Evolutionary conservation across 1,140 invertebrate genomes (phyloP), one percentile per base, ranked within the genome.

Genomic region (Tyrophagus putrescentiae): DNA sequence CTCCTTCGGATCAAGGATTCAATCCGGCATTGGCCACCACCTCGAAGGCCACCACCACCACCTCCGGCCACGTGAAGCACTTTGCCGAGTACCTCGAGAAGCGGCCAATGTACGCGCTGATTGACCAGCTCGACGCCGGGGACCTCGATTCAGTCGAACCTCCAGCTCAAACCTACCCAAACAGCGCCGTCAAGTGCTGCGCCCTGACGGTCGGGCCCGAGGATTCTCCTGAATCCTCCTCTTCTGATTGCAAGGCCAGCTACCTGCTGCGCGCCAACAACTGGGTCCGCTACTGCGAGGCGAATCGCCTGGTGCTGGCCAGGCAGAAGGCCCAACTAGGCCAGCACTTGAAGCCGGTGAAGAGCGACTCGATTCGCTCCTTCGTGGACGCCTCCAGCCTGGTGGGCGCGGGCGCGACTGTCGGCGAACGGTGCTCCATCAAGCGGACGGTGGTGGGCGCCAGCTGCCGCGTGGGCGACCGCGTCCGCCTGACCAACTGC

Each of bases 391-490:
- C 84, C 70, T n/a, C n/a, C n/a, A n/a, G n/a, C n/a, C 75, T 82
- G 60, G 77, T 92, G n/a, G 85, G 81, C 59, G 81, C 86, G 63
- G 78, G 80, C 65, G 78, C 78, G 36, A 72, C 76, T 18, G 72
- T 93, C 16, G 80, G 79, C 64, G 85, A 89, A 65, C 89, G 87
- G 71, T 87, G 84, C 1, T 86, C 84, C 1, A 77, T 93, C 28
- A 88, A 84, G 72, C 76, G 76, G 41, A 80, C 79, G 63, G 79
- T 83, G 44, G 80, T 94, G 69, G 87, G 87, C 7, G 68, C 77
- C 13, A 81, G 84, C 69, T 83, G 82, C 68, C 74, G 73, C 53
- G 76, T 95, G 41, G 79, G 81, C 64, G 78, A 83, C 27, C 88
- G 87, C 74, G 83, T 83, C 42, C 81, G 85, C 71, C 75, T 94